Conservation (phyloP, 2,888 invertebrate genomes). For the Rhingia rostrata region DNA sequence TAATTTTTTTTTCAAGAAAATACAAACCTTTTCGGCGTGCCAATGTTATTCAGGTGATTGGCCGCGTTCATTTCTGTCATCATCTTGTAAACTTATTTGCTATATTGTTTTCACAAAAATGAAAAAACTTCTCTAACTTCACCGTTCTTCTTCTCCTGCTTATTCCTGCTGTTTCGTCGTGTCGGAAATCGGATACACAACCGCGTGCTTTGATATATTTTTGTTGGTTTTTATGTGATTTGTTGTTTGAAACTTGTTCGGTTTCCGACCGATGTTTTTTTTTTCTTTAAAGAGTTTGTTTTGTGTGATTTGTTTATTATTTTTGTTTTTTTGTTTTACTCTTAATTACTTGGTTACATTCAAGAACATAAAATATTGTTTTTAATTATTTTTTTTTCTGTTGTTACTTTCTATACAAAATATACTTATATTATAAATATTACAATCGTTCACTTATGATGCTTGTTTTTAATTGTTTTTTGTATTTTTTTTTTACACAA, state of each 20-base stretch:
- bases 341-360: conserved; percentile 72
- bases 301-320: conserved; percentile 22
- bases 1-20: conserved; percentile 23
- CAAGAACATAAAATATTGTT: conserved; percentile 72
- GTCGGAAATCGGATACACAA: conserved; percentile 39
- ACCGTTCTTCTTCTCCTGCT: conserved; percentile 6
- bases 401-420: conserved; percentile 74
- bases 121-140: conserved; percentile 63
- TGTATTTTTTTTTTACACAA: conserved; percentile 59
- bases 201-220: conserved; percentile 31
- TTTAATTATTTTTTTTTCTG: conserved; percentile 31
- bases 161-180: conserved; percentile 31
- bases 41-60: conserved; percentile 78
- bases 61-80: conserved; percentile 78
- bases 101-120: conserved; percentile 71
- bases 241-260: conserved; percentile 26
- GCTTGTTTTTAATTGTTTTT: conserved; percentile 46
- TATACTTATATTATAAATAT: conserved; percentile 72
- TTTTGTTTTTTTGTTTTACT: conserved; percentile 40
- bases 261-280: conserved; percentile 53
- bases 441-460: conserved; percentile 72
- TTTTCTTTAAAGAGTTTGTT: conserved; percentile 16
- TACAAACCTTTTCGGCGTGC: conserved; percentile 76
- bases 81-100: conserved; percentile 76
- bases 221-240: conserved; percentile 12